Evolutionary conservation across 2,797 vertebrate species (phyloP).

Genomic region (Sebastes hubbsi): DNA sequence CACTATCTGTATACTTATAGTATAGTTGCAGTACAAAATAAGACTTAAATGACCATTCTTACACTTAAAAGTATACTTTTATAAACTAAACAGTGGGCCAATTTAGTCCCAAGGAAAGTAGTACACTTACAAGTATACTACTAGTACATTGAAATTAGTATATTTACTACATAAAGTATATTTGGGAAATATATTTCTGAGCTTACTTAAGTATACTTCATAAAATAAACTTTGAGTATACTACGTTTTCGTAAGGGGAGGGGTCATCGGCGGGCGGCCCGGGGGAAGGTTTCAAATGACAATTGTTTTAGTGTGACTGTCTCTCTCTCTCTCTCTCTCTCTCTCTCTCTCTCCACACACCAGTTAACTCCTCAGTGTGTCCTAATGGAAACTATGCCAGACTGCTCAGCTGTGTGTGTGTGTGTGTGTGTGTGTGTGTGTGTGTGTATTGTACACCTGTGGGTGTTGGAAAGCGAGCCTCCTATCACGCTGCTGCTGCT

Average conservation of each 20-base stretch:
- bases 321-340: background rate
- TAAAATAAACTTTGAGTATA: too few species aligned
- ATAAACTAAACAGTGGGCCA: too few species aligned
- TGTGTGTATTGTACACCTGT: slow-evolving; percentile 25
- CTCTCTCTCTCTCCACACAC: background rate
- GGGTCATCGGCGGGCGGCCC: background rate
- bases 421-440: background rate
- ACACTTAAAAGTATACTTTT: too few species aligned
- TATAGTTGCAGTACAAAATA: too few species aligned
- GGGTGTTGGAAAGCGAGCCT: slow-evolving; percentile 6
- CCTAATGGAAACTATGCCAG: slow-evolving; percentile 45
- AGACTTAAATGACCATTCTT: too few species aligned
- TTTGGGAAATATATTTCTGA: too few species aligned
- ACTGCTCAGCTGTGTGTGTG: background rate
- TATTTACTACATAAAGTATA: too few species aligned
- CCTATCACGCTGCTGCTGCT: slow-evolving; percentile 23
- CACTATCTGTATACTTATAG: too few species aligned
- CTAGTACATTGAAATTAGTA: too few species aligned
- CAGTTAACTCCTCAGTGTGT: slow-evolving; percentile 24
- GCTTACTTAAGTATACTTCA: too few species aligned
- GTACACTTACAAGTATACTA: too few species aligned
- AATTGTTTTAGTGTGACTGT: slow-evolving; percentile 1
- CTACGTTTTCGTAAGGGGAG: background rate
- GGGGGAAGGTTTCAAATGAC: slow-evolving; percentile 18
- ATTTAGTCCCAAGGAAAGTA: too few species aligned